These are phyloP conservation scores for Gallinago undulata DNA, from an alignment of 2,113 vertebrate genomes.

Conservation along the genomic window DNA sequence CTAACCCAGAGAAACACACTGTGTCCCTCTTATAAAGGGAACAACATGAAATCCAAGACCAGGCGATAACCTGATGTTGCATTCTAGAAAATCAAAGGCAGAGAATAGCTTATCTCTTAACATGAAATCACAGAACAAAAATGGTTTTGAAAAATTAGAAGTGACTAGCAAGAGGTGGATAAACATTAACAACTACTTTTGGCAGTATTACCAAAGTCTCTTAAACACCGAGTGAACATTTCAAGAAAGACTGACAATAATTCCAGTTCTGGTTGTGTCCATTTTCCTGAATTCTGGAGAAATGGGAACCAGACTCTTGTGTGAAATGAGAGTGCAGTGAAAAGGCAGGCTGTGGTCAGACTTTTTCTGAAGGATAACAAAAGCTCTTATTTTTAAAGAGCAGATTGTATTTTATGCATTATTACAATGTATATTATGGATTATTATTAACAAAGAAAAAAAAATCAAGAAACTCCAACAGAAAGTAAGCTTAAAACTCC, in stretches of 20 bases:
- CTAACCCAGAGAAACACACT: background rate
- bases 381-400: background rate
- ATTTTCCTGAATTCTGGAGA: background rate
- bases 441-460: background rate
- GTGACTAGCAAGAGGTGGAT: background rate
- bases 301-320: accelerated
- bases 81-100: background rate
- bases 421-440: background rate
- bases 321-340: background rate
- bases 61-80: background rate
- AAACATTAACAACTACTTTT: background rate
- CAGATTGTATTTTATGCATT: background rate
- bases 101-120: background rate
- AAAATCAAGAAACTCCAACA: background rate
- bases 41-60: background rate
- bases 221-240: background rate
- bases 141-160: background rate
- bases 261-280: background rate
- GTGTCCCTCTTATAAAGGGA: background rate
- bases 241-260: background rate
- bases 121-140: background rate
- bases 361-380: background rate
- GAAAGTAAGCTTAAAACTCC: background rate
- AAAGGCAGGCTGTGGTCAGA: background rate
- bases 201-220: background rate